Percentiles rank a stretch among this genome's conserved stretches.
phyloP scores from a whole-genome alignment of 2,888 invertebrate species.

The Nymphalis polychloros region DNA sequence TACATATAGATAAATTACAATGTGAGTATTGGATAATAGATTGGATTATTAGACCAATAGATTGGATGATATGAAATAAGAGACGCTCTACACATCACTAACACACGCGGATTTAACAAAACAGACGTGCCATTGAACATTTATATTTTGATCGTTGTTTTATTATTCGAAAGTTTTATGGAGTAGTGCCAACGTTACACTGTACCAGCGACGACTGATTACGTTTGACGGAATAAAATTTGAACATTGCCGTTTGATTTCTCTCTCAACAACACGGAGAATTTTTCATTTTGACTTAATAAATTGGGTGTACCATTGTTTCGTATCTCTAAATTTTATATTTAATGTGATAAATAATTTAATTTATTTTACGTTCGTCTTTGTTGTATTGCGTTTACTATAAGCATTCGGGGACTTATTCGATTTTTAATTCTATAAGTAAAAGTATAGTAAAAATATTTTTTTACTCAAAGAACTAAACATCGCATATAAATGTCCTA shows the following conservation, averaged over 20 bases:
- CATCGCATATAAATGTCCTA: too few relatives aligned
- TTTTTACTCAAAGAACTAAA: too few relatives aligned
- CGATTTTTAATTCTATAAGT: too few relatives aligned
- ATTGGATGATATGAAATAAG: neutral
- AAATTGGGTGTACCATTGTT: constrained; percentile 15
- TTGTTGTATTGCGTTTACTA: neutral
- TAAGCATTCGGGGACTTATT: too few relatives aligned
- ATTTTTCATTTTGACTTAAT: constrained; percentile 33
- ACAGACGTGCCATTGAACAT: constrained; percentile 70
- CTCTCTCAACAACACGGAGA: constrained; percentile 37
- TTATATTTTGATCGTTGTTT: constrained; percentile 74
- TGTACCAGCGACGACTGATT: constrained; percentile 61
- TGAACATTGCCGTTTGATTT: constrained; percentile 44
- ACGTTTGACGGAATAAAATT: constrained; percentile 68
- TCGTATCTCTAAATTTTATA: neutral
- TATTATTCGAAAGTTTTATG: constrained; percentile 74
- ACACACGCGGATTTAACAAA: constrained; percentile 80
- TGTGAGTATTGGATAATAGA: neutral
- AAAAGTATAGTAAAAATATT: too few relatives aligned
- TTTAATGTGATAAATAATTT: neutral
- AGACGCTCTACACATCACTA: constrained; percentile 64
- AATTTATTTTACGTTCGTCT: neutral
- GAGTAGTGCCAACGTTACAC: constrained; percentile 78
- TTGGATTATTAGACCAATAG: neutral
- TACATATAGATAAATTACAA: too few relatives aligned